Evolutionary conservation across 2,113 vertebrate species (phyloP).

Genomic region (Pardalotus punctatus): DNA sequence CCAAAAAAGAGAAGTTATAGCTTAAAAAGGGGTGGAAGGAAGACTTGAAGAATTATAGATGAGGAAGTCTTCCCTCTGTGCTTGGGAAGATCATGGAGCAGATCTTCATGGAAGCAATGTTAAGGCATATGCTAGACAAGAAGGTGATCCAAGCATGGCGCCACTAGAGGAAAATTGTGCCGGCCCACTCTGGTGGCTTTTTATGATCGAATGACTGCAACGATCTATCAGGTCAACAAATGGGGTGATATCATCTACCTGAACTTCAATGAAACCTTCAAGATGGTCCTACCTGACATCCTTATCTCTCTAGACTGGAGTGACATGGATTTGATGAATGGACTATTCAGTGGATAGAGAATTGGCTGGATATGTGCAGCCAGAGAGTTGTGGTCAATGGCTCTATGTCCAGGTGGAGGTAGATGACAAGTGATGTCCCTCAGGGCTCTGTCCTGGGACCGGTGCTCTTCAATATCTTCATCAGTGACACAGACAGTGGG

Average conservation of each 20-base stretch:
- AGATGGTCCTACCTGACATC: background rate
- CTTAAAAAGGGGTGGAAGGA: background rate
- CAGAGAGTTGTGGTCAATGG: background rate
- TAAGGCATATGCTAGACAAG: background rate
- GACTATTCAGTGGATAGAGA: background rate
- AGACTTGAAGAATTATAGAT: background rate
- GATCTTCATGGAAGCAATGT: background rate
- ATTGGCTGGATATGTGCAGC: background rate
- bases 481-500: background rate
- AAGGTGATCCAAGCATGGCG: background rate
- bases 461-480: background rate
- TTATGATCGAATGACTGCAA: background rate
- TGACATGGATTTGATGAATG: background rate
- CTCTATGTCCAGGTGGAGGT: background rate
- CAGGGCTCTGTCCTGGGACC: background rate
- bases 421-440: fast-evolving
- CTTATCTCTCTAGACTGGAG: background rate
- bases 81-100: background rate
- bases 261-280: background rate
- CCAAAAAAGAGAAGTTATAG: background rate
- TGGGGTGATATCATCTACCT: background rate
- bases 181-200: background rate
- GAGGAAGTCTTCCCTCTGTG: background rate
- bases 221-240: fast-evolving
- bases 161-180: background rate